phyloP scores from a whole-genome alignment of 2,113 vertebrate genomes.

The Smithornis capensis region DNA sequence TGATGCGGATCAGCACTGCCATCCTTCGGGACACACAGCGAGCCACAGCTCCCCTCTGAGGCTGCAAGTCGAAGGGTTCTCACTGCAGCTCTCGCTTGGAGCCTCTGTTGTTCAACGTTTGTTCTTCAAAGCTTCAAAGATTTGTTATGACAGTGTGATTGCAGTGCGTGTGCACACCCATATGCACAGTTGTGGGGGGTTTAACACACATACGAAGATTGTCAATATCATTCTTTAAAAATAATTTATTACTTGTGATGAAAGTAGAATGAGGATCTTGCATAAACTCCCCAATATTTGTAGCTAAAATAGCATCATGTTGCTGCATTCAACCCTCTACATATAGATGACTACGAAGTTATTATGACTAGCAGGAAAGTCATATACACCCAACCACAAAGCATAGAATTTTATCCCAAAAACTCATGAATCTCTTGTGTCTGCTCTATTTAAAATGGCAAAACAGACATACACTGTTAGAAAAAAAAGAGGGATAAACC shows the following conservation, averaged over 20 bases:
- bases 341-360: background rate
- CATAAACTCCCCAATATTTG: accelerated
- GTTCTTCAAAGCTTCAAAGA: background rate
- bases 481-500: background rate
- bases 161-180: accelerated
- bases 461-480: background rate
- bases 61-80: too few relatives aligned
- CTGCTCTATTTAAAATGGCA: background rate
- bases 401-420: background rate
- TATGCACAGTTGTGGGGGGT: accelerated
- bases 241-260: background rate
- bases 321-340: background rate
- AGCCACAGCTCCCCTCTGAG: too few relatives aligned
- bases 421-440: background rate
- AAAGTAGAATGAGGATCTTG: background rate
- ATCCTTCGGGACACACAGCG: background rate
- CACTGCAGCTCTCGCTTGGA: accelerated
- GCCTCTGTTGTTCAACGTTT: background rate
- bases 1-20: background rate
- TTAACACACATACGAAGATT: background rate
- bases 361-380: background rate
- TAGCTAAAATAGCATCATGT: background rate
- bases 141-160: background rate
- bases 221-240: background rate
- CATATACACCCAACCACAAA: background rate